Percentiles rank a stretch among this genome's conserved stretches.
Evolutionary conservation across 2,797 vertebrate species (phyloP).

Genomic region (Mus caroli): DNA sequence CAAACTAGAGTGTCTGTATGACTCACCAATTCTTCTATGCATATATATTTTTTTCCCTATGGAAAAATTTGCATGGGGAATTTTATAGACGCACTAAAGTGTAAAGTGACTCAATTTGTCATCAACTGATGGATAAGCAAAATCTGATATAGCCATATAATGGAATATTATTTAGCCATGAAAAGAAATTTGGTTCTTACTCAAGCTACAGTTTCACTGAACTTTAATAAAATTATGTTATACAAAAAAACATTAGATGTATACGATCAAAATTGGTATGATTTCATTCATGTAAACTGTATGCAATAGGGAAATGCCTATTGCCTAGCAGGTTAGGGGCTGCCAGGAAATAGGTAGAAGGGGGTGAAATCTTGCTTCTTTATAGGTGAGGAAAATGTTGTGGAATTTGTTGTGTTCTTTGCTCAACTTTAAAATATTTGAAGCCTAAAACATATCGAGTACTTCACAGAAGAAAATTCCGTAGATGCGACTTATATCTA

Average conservation of each 20-base stretch:
- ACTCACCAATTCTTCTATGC: neutral
- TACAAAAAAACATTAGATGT: neutral
- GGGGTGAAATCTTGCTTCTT: neutral
- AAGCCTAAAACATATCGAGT: neutral
- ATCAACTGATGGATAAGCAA: constrained; percentile 21
- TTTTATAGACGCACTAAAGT: neutral
- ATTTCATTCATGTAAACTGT: constrained; percentile 44
- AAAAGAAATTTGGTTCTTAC: constrained; percentile 48
- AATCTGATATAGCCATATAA: neutral
- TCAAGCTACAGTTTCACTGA: neutral
- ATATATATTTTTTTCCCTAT: neutral
- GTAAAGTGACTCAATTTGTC: neutral
- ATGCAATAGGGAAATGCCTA: neutral
- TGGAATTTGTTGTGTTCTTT: neutral
- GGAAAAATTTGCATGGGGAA: neutral
- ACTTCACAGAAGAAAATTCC: neutral
- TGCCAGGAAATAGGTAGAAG: neutral
- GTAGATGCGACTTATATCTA: neutral
- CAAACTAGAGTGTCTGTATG: neutral
- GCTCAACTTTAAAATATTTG: constrained; percentile 23
- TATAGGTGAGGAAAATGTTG: constrained; percentile 18
- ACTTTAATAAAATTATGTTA: constrained; percentile 12
- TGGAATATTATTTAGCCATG: constrained; percentile 44
- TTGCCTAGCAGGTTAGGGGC: neutral
- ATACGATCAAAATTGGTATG: neutral